Conservation (phyloP, 2,888 invertebrate genomes). For the Chouioia cunea region DNA sequence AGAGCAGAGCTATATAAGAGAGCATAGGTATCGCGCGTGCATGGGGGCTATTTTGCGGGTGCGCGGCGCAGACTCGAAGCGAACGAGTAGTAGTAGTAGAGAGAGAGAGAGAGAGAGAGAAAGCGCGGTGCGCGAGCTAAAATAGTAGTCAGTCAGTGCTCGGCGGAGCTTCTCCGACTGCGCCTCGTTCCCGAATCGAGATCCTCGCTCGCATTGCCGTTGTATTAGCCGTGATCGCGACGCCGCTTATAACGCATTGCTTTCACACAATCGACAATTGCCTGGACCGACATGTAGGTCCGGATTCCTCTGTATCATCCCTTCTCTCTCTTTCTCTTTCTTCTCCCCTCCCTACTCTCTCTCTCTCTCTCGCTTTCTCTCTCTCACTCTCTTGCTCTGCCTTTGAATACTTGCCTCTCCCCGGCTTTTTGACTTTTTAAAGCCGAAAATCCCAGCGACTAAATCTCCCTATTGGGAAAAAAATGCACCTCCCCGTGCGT, state of each 20-base stretch:
- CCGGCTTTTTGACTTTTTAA: constrained; percentile 19
- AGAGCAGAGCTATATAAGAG: no score
- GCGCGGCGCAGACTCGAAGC: no score
- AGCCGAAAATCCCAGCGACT: neutral
- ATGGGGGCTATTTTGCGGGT: no score
- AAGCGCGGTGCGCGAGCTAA: neutral
- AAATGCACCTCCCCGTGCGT: no score
- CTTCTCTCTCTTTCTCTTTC: constrained; percentile 6
- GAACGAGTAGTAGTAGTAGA: constrained; percentile 42
- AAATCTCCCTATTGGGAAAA: constrained; percentile 5
- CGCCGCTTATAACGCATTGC: constrained; percentile 32
- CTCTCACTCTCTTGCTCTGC: neutral
- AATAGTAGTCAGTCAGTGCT: constrained; percentile 54
- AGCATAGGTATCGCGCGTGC: no score
- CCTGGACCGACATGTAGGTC: constrained; percentile 31
- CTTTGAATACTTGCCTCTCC: neutral
- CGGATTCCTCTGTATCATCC: neutral
- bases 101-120: constrained; percentile 49
- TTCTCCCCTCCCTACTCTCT: neutral
- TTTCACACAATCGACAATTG: constrained; percentile 48
- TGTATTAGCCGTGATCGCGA: no score
- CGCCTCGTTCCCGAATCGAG: constrained; percentile 51
- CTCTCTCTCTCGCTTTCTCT: neutral
- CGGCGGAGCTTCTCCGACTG: constrained; percentile 55
- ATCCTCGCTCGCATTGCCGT: no score